Evolutionary conservation across 2,797 vertebrate genomes (phyloP).

Genomic region (Clarias platycephalus): DNA sequence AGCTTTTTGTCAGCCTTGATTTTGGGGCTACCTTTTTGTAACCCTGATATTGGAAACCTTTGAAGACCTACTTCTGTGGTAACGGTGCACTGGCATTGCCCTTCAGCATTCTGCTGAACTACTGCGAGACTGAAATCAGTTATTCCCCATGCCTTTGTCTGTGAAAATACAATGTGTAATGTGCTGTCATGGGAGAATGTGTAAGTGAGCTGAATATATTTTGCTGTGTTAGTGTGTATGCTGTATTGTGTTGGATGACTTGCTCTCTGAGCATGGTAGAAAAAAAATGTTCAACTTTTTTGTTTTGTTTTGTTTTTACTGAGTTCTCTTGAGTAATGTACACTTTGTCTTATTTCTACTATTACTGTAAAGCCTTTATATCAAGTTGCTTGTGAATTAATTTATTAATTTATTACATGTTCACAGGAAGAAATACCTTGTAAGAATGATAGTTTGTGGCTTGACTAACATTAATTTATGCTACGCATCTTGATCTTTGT

Average conservation of each 20-base stretch:
- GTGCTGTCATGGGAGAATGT: constrained; percentile 70
- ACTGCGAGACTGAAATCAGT: constrained; percentile 62
- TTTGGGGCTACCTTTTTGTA: constrained; percentile 41
- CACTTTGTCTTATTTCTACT: constrained; percentile 71
- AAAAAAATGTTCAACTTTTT: constrained; percentile 61
- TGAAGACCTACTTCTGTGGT: constrained; percentile 51
- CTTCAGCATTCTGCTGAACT: constrained; percentile 58
- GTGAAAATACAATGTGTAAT: constrained; percentile 71
- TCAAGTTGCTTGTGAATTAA: constrained; percentile 89
- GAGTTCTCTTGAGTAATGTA: constrained; percentile 66
- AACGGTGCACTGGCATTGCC: constrained; percentile 61
- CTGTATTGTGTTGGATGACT: constrained; percentile 65
- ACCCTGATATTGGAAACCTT: constrained; percentile 34
- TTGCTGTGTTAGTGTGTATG: constrained; percentile 68
- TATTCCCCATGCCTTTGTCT: constrained; percentile 52
- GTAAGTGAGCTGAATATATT: constrained; percentile 66
- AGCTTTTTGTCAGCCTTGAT: constrained; percentile 34
- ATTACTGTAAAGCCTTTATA: constrained; percentile 81
- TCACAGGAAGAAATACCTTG: constrained; percentile 69
- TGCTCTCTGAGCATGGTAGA: constrained; percentile 52
- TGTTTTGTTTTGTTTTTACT: constrained; percentile 37
- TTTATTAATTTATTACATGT: constrained; percentile 98
- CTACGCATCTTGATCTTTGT: constrained; percentile 74
- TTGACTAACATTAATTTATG: constrained; percentile 79
- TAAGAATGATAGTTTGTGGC: constrained; percentile 62